These are phyloP conservation scores for Alectura lathami DNA, from an alignment of 2,113 vertebrate genomes.

Conservation along the genomic window DNA sequence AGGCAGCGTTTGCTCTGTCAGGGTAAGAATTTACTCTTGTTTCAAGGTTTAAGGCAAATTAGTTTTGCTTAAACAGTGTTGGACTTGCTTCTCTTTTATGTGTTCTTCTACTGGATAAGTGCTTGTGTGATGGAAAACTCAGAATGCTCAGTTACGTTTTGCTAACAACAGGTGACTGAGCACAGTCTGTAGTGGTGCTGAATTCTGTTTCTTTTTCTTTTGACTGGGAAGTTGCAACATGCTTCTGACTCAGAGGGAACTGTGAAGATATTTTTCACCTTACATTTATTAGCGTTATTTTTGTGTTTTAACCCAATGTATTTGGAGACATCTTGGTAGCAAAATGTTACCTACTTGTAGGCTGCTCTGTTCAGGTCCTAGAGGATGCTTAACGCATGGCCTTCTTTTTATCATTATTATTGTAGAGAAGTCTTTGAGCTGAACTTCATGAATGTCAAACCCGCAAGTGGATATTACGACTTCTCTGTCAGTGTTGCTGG, in stretches of 20 bases:
- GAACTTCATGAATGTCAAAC: constrained; percentile 91
- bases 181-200: fast-evolving
- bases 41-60: neutral
- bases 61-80: neutral
- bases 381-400: neutral
- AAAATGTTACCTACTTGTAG: neutral
- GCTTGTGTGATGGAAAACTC: neutral
- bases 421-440: constrained; percentile 89
- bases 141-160: neutral
- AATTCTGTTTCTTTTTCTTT: neutral
- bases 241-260: neutral
- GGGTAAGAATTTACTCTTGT: constrained; percentile 79
- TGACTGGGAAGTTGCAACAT: neutral
- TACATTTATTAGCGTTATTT: neutral
- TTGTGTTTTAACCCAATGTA: neutral
- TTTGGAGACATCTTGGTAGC: neutral
- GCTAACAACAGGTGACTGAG: neutral
- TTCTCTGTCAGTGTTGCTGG: constrained; percentile 89
- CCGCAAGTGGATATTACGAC: constrained; percentile 96
- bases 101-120: neutral
- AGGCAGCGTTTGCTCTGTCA: constrained; percentile 81
- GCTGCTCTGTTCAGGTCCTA: neutral
- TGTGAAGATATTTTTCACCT: neutral
- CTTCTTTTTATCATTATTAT: constrained; percentile 23
- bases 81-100: fast-evolving